Base-by-base conservation (phyloP, 2,888 invertebrate species). In the Sminthurides aquaticus region DNA sequence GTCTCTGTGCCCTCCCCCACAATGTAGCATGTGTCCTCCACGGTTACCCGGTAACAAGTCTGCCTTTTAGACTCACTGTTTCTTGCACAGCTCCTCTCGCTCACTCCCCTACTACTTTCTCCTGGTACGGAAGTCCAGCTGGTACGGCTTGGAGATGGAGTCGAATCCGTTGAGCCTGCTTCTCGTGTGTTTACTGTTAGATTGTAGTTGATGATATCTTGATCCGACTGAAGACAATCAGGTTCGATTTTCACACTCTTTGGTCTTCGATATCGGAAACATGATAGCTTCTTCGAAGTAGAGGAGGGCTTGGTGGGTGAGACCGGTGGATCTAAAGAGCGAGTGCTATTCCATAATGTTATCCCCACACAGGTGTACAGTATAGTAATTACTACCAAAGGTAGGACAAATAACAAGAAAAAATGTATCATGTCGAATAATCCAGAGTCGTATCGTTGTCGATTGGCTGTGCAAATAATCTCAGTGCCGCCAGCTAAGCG, bases 331-430 rank as follows among this genome's bases (percentile, higher is more conserved):
- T n/a, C n/a, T n/a, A n/a, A n/a, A n/a, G n/a, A n/a, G n/a, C n/a
- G n/a, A n/a, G 76, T 77, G 64, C 78, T 79, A 83, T 85, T 76
- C 91, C 92, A 93, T 49, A 94, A 80, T 0, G 88, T 87, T 26
- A 90, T 84, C 2, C 91, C 91, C 64, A 94, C 92, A 75, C 87
- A 84, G 49, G 89, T 88, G 78, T 94, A 94, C 48, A 92, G 80
- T 49, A 89, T 82, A 0, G 78, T 77, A 85, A 94, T 91, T 26
- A 91, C 85, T 58, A 85, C 81, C 60, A 94, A 80, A 0, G 94
- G 94, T 48, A 90, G 82, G 52, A 89, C 83, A 79, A 92, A 93
- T 67, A 92, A 85, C 5, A 92, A 82, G 3, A 87, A 86, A 75
- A 93, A 88, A 79, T 90, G 91, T 71, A 89, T 85, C 79, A 88